A percentile compares a stretch with the other conserved stretches of the same genome.
phyloP scores from a whole-genome alignment of 2,113 vertebrate genomes.

The Alosa alosa region DNA sequence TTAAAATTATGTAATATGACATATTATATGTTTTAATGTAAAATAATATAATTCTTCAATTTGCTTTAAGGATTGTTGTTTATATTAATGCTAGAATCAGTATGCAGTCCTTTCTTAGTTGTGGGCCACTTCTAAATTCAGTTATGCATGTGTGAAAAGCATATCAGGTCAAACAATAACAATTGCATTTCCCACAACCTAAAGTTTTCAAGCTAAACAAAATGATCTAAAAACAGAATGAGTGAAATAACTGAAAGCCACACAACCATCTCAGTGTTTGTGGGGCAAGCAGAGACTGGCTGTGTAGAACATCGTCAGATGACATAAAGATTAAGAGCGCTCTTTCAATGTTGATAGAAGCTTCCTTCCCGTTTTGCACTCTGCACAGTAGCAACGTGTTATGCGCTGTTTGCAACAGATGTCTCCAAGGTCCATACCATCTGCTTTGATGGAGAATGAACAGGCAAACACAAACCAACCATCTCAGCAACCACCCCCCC shows the following conservation, averaged over 20 bases:
- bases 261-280: not conserved
- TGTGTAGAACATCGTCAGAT: not conserved
- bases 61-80: not conserved
- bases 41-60: not conserved
- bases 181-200: not conserved
- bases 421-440: constrained; percentile 28
- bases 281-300: not conserved
- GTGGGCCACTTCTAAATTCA: not conserved
- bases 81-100: not conserved
- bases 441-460: constrained; percentile 19
- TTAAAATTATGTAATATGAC: too few species aligned
- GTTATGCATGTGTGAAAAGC: not conserved
- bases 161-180: not conserved
- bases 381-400: constrained; percentile 15
- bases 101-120: not conserved
- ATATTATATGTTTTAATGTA: too few species aligned
- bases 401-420: constrained; percentile 28
- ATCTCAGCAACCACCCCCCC: not conserved
- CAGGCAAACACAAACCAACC: constrained; percentile 14
- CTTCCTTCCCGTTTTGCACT: not conserved
- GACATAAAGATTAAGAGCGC: constrained; percentile 10
- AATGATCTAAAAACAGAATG: not conserved
- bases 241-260: not conserved
- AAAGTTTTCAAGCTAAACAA: not conserved
- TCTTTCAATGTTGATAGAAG: constrained; percentile 7